Percentiles rank a stretch among this genome's conserved stretches.
Evolutionary conservation across 2,113 vertebrate species (phyloP).

Genomic region (Scomber scombrus): DNA sequence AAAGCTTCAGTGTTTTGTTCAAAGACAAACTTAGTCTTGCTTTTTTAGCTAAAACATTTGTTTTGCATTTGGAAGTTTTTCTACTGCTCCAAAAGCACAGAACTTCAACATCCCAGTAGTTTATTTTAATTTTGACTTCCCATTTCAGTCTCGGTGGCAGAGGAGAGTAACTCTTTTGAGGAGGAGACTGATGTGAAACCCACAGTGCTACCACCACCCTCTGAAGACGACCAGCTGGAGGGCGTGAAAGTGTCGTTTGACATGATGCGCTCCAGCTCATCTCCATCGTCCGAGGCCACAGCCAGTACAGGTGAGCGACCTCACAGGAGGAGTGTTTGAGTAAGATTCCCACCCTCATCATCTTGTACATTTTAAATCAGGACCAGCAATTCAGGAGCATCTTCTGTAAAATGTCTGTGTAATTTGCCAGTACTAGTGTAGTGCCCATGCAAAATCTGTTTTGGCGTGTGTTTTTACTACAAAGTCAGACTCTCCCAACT

Average conservation of each 20-base stretch:
- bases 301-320: conserved; percentile 39
- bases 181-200: conserved; percentile 63
- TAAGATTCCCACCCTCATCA: no score
- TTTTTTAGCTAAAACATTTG: not conserved
- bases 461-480: no score
- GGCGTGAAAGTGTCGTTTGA: conserved; percentile 25
- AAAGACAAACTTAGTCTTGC: not conserved
- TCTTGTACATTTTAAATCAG: no score
- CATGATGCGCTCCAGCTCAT: conserved; percentile 20
- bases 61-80: not conserved
- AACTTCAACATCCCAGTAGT: not conserved
- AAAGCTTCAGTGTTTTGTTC: no score
- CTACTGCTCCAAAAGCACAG: not conserved
- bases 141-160: conserved; percentile 15
- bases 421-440: no score
- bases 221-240: conserved; percentile 1
- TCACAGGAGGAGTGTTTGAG: not conserved
- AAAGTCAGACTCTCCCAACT: no score
- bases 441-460: no score
- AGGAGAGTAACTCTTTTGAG: not conserved
- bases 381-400: no score
- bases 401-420: no score
- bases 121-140: not conserved
- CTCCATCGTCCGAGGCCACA: conserved; percentile 23
- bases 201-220: not conserved